Evolutionary conservation across 2,888 invertebrate species (phyloP).

Genomic region (Lottia gigantea): DNA sequence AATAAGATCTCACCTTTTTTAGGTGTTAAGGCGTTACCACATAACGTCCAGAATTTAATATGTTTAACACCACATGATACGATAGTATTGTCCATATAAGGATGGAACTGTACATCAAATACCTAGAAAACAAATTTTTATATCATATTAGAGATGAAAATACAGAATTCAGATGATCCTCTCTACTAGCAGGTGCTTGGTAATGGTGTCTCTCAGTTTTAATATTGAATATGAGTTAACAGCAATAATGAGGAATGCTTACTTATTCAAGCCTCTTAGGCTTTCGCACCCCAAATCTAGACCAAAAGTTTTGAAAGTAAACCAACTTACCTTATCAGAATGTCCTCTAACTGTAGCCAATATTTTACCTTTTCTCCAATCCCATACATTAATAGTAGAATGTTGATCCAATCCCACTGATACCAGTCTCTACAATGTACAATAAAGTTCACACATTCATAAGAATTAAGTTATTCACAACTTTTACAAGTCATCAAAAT

Average conservation of each 20-base stretch:
- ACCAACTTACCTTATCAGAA: slow-evolving; percentile 61
- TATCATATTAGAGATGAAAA: too few species aligned
- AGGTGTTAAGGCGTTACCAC: slow-evolving; percentile 66
- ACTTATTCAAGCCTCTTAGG: too few species aligned
- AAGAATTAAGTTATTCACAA: too few species aligned
- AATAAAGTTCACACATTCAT: background rate
- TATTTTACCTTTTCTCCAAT: slow-evolving; percentile 67
- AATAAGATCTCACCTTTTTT: slow-evolving; percentile 56
- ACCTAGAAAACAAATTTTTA: slow-evolving; percentile 44
- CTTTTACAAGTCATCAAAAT: too few species aligned
- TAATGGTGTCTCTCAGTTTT: too few species aligned
- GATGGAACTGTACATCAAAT: slow-evolving; percentile 67
- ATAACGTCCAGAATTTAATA: slow-evolving; percentile 68
- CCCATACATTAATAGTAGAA: slow-evolving; percentile 67
- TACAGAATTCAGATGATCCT: too few species aligned
- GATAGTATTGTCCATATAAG: slow-evolving; percentile 54
- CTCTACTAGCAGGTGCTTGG: too few species aligned
- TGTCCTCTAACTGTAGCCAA: slow-evolving; percentile 65
- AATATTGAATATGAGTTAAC: too few species aligned
- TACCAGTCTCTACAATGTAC: slow-evolving; percentile 57
- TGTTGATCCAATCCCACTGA: slow-evolving; percentile 66
- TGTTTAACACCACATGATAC: slow-evolving; percentile 69
- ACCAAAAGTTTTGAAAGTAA: background rate
- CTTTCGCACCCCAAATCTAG: too few species aligned
- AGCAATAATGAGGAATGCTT: too few species aligned